Base-by-base conservation (phyloP, 2,888 invertebrate genomes). In the Acheta domesticus region DNA sequence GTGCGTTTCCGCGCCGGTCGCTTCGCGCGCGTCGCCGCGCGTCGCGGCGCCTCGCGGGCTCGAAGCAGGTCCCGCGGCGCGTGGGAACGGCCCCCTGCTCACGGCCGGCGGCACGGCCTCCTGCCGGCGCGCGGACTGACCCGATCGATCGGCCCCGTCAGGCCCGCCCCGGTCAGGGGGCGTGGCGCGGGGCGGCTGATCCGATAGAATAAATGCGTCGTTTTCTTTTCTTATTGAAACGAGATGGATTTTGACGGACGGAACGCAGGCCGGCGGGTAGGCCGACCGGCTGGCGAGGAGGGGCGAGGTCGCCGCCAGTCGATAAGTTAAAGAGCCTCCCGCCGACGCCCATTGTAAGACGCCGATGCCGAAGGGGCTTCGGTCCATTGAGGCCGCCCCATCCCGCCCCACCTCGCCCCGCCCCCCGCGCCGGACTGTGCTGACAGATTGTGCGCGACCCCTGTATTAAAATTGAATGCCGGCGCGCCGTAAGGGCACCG, bases 161-260 rank as follows among this genome's bases (percentile, higher is more conserved):
- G 36, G 5, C 1, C 36, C 36, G 5, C 36, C 36, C 36, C 36
- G 4, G 8, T 8, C 36, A 36, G 36, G 36, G 36, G 8, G 36
- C 8, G 36, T 0, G 36, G 36, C 36, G 5, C 36, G 36, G 62
- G 62, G 12, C 62, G 62, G 16, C n/a, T 62, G 62, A 62, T 62
- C 62, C 16, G 62, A 62, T 62, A 16, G 62, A 62, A 62, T 62
- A 62, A 62, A 62, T 62, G 62, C 62, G 14, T 62, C 62, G 62
- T 62, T 62, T 62, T 62, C 62, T 62, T 62, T 62, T 62, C 62
- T 62, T 62, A 62, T 62, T 62, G 62, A 62, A 62, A 62, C 62
- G 62, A 62, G 62, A n/a, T 62, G 62, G 62, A 62, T 62, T 62
- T 62, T 62, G 62, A 14, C 16, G 16, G 62, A 62, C 62, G 62